Base-by-base conservation (phyloP, 2,888 invertebrate genomes). In the Heliothis peltigera region DNA sequence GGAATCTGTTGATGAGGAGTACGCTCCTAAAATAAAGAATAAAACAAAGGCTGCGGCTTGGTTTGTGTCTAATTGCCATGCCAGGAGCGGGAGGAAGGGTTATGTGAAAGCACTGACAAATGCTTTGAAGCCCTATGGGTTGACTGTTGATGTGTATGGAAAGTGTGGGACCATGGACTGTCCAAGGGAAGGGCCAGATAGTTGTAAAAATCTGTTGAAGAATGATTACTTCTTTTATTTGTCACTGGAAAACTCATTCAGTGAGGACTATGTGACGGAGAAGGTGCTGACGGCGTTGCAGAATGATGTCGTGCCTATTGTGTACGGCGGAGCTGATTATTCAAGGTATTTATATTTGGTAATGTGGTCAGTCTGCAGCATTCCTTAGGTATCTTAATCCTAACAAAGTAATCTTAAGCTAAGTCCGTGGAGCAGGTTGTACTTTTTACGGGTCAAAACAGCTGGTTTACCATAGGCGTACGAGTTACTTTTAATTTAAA, bases 321-420 rank as follows among this genome's bases (percentile, higher is more conserved):
- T 97, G 2, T 96, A 96, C 89, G 97, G 97, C 3, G 96, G 96
- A 18, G 96, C 96, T 58, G 95, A 97, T 88, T 97, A 97, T 88
- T 87, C 90, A 15, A 91, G 93, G 94, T n/a, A n/a, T n/a, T n/a
- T 93, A 75, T 74, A 74, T 73, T 22, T 49, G 10, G 10, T 46
- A n/a, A 28, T 32, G 32, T 32, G 32, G 87, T 97, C n/a, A n/a
- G 70, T 91, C 96, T 96, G 79, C 92, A 91, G 53, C 94, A 94
- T 75, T 94, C 94, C 49, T 22, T 22, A 22, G 4, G 22, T 22
- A 22, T 22, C 22, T 22, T 22, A 4, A 22, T 22, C 4, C 3
- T 22, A 22, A 22, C 22, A 2, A n/a, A n/a, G n/a, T n/a, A n/a
- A n/a, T n/a, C n/a, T n/a, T n/a, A n/a, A n/a, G n/a, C n/a, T n/a